These are phyloP conservation scores for Prinia subflava DNA, from an alignment of 2,113 vertebrate species.

Conservation along the genomic window DNA sequence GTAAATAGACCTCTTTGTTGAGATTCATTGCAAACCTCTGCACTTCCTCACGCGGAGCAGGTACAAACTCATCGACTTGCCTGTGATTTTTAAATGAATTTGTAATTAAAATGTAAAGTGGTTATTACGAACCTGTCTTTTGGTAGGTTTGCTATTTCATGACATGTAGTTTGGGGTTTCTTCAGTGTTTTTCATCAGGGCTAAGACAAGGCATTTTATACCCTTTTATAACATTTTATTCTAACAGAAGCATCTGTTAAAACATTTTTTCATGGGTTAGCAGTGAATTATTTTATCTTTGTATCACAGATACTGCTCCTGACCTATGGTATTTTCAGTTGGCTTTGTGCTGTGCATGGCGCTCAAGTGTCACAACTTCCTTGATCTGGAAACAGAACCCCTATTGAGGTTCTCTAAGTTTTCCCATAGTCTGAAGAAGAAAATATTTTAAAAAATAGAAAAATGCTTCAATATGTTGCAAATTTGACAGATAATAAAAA, in stretches of 20 bases:
- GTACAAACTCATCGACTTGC: neutral
- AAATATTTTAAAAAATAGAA: neutral
- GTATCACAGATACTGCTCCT: neutral
- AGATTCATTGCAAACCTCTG: conserved; percentile 39
- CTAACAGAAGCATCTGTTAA: neutral
- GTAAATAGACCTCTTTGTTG: conserved; percentile 67
- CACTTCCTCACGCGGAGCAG: neutral
- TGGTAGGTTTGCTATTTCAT: neutral
- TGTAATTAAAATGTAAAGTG: conserved; percentile 38
- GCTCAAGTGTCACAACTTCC: neutral
- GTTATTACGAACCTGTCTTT: neutral
- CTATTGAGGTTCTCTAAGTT: neutral
- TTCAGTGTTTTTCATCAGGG: neutral
- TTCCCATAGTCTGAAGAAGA: neutral
- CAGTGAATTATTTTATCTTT: neutral
- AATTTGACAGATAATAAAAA: neutral
- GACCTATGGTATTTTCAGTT: neutral
- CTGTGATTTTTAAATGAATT: conserved; percentile 9
- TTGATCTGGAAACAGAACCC: neutral
- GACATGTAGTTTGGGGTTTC: neutral
- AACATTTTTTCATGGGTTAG: neutral
- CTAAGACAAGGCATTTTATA: neutral
- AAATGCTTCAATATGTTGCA: neutral
- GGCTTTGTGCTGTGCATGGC: neutral
- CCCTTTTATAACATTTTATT: neutral